Percentiles rank a stretch among this genome's conserved stretches.
These are phyloP conservation scores for Aurelia aurita DNA, from an alignment of 30 jellyfish, hydroid and myxozoan species.

Conservation along the genomic window DNA sequence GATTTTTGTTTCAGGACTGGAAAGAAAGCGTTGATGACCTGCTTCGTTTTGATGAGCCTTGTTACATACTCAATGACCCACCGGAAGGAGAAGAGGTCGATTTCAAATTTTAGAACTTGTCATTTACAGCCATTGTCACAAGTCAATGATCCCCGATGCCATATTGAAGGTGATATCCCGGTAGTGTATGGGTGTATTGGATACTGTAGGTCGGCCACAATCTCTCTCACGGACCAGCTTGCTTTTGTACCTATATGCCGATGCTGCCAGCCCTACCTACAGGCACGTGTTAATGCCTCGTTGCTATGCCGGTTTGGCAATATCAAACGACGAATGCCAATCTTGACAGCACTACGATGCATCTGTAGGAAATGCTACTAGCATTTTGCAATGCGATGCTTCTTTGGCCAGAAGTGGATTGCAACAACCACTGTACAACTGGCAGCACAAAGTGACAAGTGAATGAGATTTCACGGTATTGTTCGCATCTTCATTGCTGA, in stretches of 20 bases:
- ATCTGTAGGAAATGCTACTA: constrained; percentile 59
- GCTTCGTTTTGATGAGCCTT: constrained; percentile 76
- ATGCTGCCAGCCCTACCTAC: constrained; percentile 68
- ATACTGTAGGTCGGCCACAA: constrained; percentile 58
- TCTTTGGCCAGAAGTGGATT: no score
- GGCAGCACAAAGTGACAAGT: no score
- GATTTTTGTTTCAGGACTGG: constrained; percentile 60
- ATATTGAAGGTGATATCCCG: constrained; percentile 59
- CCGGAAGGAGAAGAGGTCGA: constrained; percentile 62
- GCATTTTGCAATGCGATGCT: not conserved
- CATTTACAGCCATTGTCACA: constrained; percentile 30
- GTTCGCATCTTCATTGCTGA: no score
- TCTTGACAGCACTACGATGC: constrained; percentile 63
- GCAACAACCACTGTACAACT: no score
- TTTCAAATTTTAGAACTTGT: constrained; percentile 33
- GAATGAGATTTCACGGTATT: no score
- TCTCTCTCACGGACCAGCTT: constrained; percentile 56
- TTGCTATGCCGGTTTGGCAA: constrained; percentile 37
- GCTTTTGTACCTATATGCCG: constrained; percentile 40
- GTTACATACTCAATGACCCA: constrained; percentile 35
- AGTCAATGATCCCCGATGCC: constrained; percentile 57
- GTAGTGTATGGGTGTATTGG: constrained; percentile 65
- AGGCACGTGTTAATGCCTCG: constrained; percentile 54
- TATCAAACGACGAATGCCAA: constrained; percentile 47
- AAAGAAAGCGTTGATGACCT: constrained; percentile 59